Evolutionary conservation across 2,797 vertebrate genomes (phyloP).

Genomic region (Siniperca scherzeri): DNA sequence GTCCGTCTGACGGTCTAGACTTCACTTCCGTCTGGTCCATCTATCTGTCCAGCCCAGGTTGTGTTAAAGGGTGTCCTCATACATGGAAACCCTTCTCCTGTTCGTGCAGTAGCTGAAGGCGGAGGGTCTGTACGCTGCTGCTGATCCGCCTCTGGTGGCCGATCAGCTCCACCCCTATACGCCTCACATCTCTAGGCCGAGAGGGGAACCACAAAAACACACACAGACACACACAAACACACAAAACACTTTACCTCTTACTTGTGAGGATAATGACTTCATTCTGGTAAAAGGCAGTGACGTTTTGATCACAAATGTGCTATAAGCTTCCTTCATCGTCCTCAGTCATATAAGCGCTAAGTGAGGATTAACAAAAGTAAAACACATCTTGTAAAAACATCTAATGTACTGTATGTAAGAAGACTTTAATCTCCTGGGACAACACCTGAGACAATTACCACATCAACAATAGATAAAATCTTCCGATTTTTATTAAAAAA

Average conservation of each 20-base stretch:
- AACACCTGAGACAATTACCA: no score
- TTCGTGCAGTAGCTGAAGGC: conserved; percentile 96
- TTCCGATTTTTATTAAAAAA: no score
- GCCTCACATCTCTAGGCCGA: conserved; percentile 87
- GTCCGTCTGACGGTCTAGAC: conserved; percentile 85
- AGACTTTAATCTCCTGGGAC: no score
- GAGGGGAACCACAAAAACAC: conserved; percentile 51
- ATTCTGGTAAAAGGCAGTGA: neutral
- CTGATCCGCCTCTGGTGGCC: conserved; percentile 96
- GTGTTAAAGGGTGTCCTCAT: conserved; percentile 85
- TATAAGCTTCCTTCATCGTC: neutral
- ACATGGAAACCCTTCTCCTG: conserved; percentile 92
- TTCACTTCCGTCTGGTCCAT: conserved; percentile 89
- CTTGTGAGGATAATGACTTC: neutral
- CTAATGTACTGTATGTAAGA: neutral
- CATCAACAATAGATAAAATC: no score
- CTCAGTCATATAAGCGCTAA: neutral
- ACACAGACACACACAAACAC: conserved; percentile 15
- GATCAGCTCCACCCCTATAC: conserved; percentile 87
- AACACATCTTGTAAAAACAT: neutral
- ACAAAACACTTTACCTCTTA: conserved; percentile 34
- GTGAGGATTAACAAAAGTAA: neutral
- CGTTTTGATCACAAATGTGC: neutral
- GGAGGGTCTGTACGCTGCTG: conserved; percentile 98
- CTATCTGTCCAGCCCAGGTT: conserved; percentile 90